phyloP scores from a whole-genome alignment of 2,113 vertebrate species.

The Poeciliopsis prolifica region DNA sequence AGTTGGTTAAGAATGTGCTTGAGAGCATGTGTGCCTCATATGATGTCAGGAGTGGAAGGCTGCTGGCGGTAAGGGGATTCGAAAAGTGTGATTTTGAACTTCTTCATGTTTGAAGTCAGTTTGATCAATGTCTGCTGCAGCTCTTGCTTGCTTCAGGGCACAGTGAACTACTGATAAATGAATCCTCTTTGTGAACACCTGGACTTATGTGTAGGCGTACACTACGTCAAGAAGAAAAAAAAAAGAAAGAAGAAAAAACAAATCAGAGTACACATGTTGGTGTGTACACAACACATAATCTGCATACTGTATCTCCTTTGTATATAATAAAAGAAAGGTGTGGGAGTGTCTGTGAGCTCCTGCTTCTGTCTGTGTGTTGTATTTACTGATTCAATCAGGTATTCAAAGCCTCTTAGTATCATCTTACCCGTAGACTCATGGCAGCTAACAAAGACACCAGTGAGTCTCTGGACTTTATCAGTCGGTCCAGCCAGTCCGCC shows the following conservation, averaged over 20 bases:
- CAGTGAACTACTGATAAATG: slow-evolving; percentile 79
- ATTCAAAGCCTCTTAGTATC: slow-evolving; percentile 67
- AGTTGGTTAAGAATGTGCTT: slow-evolving; percentile 30
- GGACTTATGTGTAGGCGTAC: slow-evolving; percentile 74
- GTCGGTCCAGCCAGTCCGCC: slow-evolving; percentile 43
- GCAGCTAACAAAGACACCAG: slow-evolving; percentile 63
- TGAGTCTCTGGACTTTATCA: slow-evolving; percentile 65
- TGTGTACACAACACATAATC: slow-evolving; percentile 40
- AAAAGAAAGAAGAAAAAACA: slow-evolving; percentile 48
- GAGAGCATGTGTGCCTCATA: slow-evolving; percentile 26
- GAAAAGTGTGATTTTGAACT: slow-evolving; percentile 77
- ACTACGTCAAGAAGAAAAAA: slow-evolving; percentile 55
- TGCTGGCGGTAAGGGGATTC: slow-evolving; percentile 74
- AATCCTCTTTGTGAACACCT: slow-evolving; percentile 72
- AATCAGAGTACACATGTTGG: slow-evolving; percentile 52
- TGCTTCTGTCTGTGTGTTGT: slow-evolving; percentile 30
- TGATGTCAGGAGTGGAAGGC: slow-evolving; percentile 56
- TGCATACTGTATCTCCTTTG: slow-evolving; percentile 39
- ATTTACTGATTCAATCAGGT: slow-evolving; percentile 62
- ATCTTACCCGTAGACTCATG: slow-evolving; percentile 58
- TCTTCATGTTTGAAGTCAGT: slow-evolving; percentile 82
- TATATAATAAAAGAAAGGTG: slow-evolving; percentile 21
- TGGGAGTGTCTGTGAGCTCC: slow-evolving; percentile 45
- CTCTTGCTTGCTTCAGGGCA: slow-evolving; percentile 78
- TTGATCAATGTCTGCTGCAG: slow-evolving; percentile 84